phyloP scores from a whole-genome alignment of 2,888 invertebrate species.

The Macropis europaea region DNA sequence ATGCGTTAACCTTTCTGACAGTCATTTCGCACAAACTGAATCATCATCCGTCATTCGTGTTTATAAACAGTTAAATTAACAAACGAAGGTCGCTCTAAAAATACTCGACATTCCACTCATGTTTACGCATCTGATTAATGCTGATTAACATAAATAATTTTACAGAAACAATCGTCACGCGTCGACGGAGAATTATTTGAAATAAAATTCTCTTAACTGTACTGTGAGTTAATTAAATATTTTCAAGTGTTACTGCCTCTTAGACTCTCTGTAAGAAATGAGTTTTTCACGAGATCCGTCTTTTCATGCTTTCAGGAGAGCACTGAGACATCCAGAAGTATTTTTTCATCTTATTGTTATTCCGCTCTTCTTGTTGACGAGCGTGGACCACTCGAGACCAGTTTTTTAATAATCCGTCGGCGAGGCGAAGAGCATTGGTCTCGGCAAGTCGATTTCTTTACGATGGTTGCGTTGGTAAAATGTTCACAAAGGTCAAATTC shows the following conservation, averaged over 20 bases:
- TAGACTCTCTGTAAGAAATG: too few species aligned
- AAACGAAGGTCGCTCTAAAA: slow-evolving; percentile 34
- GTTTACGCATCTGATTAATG: slow-evolving; percentile 24
- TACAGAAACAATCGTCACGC: background rate
- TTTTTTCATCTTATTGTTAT: slow-evolving; percentile 13
- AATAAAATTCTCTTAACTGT: too few species aligned
- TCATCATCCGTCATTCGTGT: background rate
- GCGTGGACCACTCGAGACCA: slow-evolving; percentile 1
- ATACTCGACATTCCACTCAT: slow-evolving; percentile 9
- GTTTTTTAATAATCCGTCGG: slow-evolving; percentile 11
- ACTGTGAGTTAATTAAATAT: too few species aligned
- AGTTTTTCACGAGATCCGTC: background rate
- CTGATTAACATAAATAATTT: slow-evolving; percentile 3
- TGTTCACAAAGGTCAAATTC: background rate
- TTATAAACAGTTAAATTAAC: slow-evolving; percentile 28
- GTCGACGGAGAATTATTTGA: too few species aligned
- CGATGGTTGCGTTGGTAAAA: background rate
- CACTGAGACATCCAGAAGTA: background rate
- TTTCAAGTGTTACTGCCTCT: too few species aligned
- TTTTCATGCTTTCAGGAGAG: background rate
- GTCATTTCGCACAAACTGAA: background rate
- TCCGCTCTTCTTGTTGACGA: slow-evolving; percentile 5
- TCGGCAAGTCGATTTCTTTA: background rate
- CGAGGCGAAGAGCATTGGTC: slow-evolving; percentile 17
- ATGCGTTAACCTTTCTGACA: too few species aligned